Evolutionary conservation across 1,140 invertebrate species (phyloP), one percentile per base, ranked within the genome.

Genomic region (Zaprionus ghesquierei): DNA sequence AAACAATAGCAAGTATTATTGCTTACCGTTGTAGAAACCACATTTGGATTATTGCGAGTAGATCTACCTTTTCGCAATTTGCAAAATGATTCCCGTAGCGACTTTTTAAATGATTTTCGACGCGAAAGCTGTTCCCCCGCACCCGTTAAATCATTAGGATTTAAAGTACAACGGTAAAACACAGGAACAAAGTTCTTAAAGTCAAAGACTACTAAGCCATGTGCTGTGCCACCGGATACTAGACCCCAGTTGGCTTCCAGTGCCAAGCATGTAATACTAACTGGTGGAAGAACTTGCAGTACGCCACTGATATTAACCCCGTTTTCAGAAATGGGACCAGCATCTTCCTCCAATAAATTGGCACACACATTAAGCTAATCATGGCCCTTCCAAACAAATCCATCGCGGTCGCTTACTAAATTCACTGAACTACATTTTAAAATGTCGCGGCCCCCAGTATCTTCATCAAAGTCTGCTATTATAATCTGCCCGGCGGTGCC

Each of bases 321-420:
- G 35, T 73, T 69, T 18, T 94, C 92, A 2, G 93, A 92, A 41
- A 96, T 94, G n/a, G 93, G 93, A 65, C 92, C 61, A 15, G 81
- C 75, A 35, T 89, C 41, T 38, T 85, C 60, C 27, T 89, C 75
- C 23, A 92, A 50, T 69, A 81, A 89, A 71, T 92, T 81, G 5
- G 69, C 18, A n/a, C 91, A 81, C 10, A 92, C 89, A 51, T 85
- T 92, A 6, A 99, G 93, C 68, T 97, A 95, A 82, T 97, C 96
- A 92, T 99, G 98, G n/a, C 98, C 98, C 93, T 99, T 99, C 98
- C 98, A 99, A 0, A 98, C 96, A 93, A 99, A 99, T 12, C 96
- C 96, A 92, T 99, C 98, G 18, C 97, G 94, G 90, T 98, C 97
- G 58, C 95, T 96, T 3, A 99, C 97, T 58, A 99, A 95, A 92